phyloP scores from a whole-genome alignment of 2,113 vertebrate species.

The Danionella cerebrum region DNA sequence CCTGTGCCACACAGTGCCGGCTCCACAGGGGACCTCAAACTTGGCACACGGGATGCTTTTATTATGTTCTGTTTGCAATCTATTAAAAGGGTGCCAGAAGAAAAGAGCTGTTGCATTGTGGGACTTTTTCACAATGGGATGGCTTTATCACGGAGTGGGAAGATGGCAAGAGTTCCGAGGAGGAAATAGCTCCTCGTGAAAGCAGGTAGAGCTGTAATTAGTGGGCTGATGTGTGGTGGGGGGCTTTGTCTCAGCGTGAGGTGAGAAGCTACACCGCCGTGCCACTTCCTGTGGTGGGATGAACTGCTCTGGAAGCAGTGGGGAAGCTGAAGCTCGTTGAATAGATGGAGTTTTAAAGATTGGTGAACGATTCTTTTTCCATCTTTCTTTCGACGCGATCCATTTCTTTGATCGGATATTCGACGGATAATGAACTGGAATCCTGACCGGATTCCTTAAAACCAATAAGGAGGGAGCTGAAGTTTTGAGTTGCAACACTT shows the following conservation, averaged over 20 bases:
- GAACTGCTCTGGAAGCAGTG: slow-evolving; percentile 32
- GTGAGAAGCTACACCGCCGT: slow-evolving; percentile 13
- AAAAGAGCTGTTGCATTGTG: slow-evolving; percentile 32
- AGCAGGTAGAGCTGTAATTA: slow-evolving; percentile 52
- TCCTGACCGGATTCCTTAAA: too few species aligned
- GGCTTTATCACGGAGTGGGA: slow-evolving; percentile 29
- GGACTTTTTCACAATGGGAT: slow-evolving; percentile 25
- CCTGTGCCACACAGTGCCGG: slow-evolving; percentile 56
- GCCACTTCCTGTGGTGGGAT: slow-evolving; percentile 7
- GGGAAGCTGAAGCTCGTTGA: slow-evolving; percentile 48
- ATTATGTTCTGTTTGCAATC: slow-evolving; percentile 27
- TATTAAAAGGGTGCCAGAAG: slow-evolving; percentile 14
- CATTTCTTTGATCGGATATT: too few species aligned
- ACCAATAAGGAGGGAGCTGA: too few species aligned
- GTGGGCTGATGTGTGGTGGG: slow-evolving; percentile 43
- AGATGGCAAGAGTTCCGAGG: not conserved
- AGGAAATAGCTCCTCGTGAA: slow-evolving; percentile 12
- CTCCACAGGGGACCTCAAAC: slow-evolving; percentile 42
- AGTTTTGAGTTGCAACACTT: too few species aligned
- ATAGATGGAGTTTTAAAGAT: too few species aligned
- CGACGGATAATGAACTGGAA: too few species aligned
- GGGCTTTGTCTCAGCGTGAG: slow-evolving; percentile 43
- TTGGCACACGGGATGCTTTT: slow-evolving; percentile 40
- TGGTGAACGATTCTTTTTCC: too few species aligned
- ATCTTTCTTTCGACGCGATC: too few species aligned